Base-by-base conservation (phyloP, 2,888 invertebrate species). In the Philereme transversata region DNA sequence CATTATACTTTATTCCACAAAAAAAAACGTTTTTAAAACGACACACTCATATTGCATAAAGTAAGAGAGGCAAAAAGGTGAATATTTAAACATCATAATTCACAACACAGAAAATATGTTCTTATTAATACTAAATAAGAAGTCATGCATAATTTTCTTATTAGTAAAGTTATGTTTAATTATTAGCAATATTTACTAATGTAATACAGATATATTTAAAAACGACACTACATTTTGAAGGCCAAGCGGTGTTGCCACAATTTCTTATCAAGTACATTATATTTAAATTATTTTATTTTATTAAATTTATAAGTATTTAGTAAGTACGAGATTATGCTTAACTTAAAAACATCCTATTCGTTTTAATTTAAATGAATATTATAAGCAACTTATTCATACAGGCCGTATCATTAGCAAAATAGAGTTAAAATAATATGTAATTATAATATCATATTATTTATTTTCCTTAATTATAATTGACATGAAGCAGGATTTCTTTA, bases 181-280 rank as follows among this genome's bases (percentile, higher is more conserved):
- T 76, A 78, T 75, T 74, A 75, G 72, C 53, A 43, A 57, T 78
- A 78, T 60, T 55, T 53, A 53, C 33, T 72, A 75, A 71, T 75
- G 78, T 75, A 72, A 69, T 70, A 71, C 60, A 79, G 76, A 82
- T 78, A 73, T 80, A 74, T 78, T 80, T 79, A 75, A 76, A 78
- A 80, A 85, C 87, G 84, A 86, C 82, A 89, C 90, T 89, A 88
- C 84, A 74, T 80, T 80, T 83, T 89, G 85, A 87, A 92, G 92
- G 92, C 92, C 92, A 91, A 92, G 90, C 91, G 92, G 92, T 92
- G 91, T 91, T 92, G 91, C 92, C 92, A 92, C 79, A 85, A 79
- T 86, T 76, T 51, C 74, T 77, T 79, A 78, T 49, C 11, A 45
- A 45, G 11, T 11, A 9, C 7, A 47, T 8, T 34, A 8, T 47